Percentiles rank a stretch among this genome's conserved stretches.
phyloP scores from a whole-genome alignment of 2,113 vertebrate species.

The Paedocypris sp. region DNA sequence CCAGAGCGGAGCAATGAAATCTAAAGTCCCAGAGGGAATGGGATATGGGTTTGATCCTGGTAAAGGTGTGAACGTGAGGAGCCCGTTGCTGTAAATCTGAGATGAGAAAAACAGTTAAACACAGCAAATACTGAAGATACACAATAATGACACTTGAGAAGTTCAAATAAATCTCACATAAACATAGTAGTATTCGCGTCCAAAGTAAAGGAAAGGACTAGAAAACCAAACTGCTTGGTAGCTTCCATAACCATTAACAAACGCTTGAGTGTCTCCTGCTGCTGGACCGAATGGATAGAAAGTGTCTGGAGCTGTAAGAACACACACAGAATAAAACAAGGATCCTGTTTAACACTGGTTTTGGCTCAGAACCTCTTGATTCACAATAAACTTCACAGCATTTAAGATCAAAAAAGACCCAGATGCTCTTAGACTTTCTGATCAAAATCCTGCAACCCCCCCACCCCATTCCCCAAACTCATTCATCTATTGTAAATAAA shows the following conservation, averaged over 20 bases:
- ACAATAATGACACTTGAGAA: background rate
- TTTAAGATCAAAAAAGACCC: no score
- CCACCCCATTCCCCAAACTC: no score
- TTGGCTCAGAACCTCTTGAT: background rate
- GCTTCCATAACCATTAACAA: background rate
- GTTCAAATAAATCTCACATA: background rate
- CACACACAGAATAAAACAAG: background rate
- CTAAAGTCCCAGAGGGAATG: background rate
- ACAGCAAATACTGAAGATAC: background rate
- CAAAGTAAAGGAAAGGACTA: background rate
- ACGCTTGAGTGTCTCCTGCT: background rate
- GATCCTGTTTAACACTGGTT: background rate
- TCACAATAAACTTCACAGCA: background rate
- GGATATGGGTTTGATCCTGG: accelerated
- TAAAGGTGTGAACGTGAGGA: conserved; percentile 12
- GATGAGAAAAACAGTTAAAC: background rate
- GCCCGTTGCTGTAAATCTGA: conserved; percentile 19
- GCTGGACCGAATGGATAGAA: background rate
- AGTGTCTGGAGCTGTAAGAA: background rate
- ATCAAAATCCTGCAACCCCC: no score
- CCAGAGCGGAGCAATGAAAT: conserved; percentile 37
- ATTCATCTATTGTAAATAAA: no score
- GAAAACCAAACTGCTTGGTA: background rate
- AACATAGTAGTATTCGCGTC: background rate
- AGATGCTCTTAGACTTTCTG: no score